Base-by-base conservation (phyloP, 2,888 invertebrate genomes). In the Labia minor region DNA sequence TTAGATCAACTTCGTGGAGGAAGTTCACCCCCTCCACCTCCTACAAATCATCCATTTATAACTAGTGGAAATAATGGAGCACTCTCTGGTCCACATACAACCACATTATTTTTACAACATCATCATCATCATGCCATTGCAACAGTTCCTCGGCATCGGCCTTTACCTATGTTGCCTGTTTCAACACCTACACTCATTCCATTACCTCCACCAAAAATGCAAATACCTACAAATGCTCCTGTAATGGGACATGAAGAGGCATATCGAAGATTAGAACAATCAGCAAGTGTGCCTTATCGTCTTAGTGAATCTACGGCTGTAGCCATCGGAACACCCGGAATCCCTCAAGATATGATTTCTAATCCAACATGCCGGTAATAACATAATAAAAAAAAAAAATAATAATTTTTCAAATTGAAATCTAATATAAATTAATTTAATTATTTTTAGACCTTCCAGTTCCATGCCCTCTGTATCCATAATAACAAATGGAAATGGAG, bases 1-100 rank as follows among this genome's bases (percentile, higher is more conserved):
- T 77, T 92, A 70, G 92, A 92, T 76, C 90, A 91, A 72, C 77
- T 91, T 63, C 85, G 87, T 70, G 70, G 69, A 18, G 68, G 62
- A 73, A 78, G 64, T 76, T 77, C 21, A 71, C 81, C 75, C 77
- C 82, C 77, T 78, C 82, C 62, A 75, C 78, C 78, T 73, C 79
- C 76, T 71, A 82, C 63, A 78, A 68, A 73, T 75, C 4, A 72
- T 73, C 18, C 73, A 71, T 26, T 26, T 8, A 26, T 26, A 3
- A 49, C 49, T 16, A 3, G 14, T 16, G n/a, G 14, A 62, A 71
- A 70, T 37, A 69, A 65, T 62, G 67, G 69, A 19, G 63, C 21
- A 1, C 66, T 68, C 6, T 20, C 61, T 11, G 71, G 68, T 0
- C 65, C 69, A 1, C 69, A 74, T 19, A 73, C 74, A 65, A 69